A percentile compares a stretch with the other conserved stretches of the same genome.
Conservation (phyloP, 1,140 invertebrate genomes). For the Cyclargus thomasi region DNA sequence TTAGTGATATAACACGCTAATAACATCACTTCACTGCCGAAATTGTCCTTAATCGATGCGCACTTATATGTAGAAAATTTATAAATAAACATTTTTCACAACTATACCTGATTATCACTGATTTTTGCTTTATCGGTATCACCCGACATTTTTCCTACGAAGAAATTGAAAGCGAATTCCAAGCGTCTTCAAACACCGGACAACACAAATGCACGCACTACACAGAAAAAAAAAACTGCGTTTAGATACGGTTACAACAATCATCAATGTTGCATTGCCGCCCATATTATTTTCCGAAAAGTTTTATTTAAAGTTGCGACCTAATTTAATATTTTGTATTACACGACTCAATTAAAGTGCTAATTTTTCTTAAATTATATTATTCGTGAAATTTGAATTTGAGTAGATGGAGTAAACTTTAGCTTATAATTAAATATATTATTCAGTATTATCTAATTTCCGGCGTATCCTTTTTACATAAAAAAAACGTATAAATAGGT, state of each 20-base stretch:
- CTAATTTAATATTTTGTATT: too few relatives aligned
- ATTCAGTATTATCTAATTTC: too few relatives aligned
- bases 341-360: too few relatives aligned
- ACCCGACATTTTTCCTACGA: conserved; percentile 75
- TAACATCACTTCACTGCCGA: conserved; percentile 66
- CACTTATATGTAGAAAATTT: conserved; percentile 60
- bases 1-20: conserved; percentile 75
- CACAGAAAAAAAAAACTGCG: conserved; percentile 65
- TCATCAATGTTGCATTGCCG: conserved; percentile 14
- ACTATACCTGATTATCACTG: conserved; percentile 76
- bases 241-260: conserved; percentile 36
- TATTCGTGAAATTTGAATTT: too few relatives aligned
- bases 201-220: conserved; percentile 74
- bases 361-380: too few relatives aligned
- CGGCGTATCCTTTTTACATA: too few relatives aligned
- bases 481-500: too few relatives aligned
- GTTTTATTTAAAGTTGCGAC: too few relatives aligned
- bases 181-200: conserved; percentile 75
- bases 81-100: conserved; percentile 64
- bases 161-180: conserved; percentile 76
- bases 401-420: too few relatives aligned
- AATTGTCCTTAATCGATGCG: conserved; percentile 57
- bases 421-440: too few relatives aligned
- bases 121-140: conserved; percentile 76
- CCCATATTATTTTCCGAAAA: too few relatives aligned